Conservation (phyloP, 2,113 vertebrate species). For the Ivindomyrus marchei region DNA sequence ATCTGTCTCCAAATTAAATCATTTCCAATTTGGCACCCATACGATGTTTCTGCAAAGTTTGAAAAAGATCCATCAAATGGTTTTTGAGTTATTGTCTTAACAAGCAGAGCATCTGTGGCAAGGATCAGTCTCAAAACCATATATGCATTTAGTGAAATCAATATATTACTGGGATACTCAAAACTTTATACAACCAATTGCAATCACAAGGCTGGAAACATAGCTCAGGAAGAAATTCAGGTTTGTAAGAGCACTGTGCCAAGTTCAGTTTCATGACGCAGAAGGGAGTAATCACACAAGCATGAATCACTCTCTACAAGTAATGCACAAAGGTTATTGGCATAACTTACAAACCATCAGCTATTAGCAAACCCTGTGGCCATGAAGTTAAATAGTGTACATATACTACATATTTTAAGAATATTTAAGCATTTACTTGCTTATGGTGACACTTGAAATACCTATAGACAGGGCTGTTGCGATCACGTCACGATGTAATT, state of each 20-base stretch:
- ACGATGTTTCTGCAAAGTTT: too few relatives aligned
- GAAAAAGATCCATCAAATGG: too few relatives aligned
- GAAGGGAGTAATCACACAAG: not conserved
- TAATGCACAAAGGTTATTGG: not conserved
- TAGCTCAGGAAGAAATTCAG: not conserved
- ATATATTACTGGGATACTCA: not conserved
- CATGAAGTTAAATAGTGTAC: not conserved
- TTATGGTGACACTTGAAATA: not conserved
- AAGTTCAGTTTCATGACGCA: not conserved
- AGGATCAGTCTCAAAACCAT: not conserved
- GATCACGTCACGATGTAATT: too few relatives aligned
- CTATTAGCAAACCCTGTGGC: not conserved
- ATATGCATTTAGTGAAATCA: not conserved
- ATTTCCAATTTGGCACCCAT: too few relatives aligned
- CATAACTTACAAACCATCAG: not conserved
- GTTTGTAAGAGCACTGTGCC: not conserved
- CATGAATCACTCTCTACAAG: not conserved
- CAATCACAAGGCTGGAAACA: not conserved
- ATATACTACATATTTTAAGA: not conserved
- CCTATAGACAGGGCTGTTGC: not conserved
- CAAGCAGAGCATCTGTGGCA: too few relatives aligned
- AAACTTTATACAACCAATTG: not conserved
- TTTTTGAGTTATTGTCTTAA: too few relatives aligned
- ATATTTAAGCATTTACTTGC: not conserved
- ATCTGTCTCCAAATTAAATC: too few relatives aligned